Percentiles rank a stretch among this genome's conserved stretches.
These are phyloP conservation scores for Neolamprologus hecqui DNA, from an alignment of 2,113 vertebrate genomes.

Conservation along the genomic window DNA sequence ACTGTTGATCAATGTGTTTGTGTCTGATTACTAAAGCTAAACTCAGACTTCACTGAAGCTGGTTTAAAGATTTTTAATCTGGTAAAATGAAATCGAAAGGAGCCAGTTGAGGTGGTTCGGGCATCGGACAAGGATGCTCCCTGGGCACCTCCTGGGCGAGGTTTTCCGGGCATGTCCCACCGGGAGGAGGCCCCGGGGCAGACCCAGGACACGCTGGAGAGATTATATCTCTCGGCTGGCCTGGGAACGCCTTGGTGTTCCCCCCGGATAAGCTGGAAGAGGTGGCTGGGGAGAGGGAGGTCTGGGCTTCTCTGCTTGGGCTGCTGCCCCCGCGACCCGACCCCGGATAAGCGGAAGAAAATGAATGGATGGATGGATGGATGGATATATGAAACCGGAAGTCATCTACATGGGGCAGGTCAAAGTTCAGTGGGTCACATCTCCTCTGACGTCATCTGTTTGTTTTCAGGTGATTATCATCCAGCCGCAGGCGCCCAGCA, in stretches of 20 bases:
- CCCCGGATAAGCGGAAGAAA: background rate
- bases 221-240: background rate
- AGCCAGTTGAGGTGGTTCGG: background rate
- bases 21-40: background rate
- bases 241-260: background rate
- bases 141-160: background rate
- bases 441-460: background rate
- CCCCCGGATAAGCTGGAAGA: background rate
- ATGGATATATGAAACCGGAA: background rate
- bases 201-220: background rate
- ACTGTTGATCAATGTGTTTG: background rate
- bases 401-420: background rate
- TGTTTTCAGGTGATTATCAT: constrained; percentile 87
- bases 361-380: background rate
- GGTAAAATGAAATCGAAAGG: background rate
- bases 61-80: background rate
- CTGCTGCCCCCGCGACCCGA: background rate
- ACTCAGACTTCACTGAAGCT: background rate
- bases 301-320: background rate
- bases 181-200: background rate
- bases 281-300: no score
- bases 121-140: background rate
- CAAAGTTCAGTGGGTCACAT: background rate
- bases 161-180: background rate
- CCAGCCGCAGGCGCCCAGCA: constrained; percentile 82